These are phyloP conservation scores for Diceros bicornis DNA, from an alignment of 2,797 vertebrate genomes.

Conservation along the genomic window DNA sequence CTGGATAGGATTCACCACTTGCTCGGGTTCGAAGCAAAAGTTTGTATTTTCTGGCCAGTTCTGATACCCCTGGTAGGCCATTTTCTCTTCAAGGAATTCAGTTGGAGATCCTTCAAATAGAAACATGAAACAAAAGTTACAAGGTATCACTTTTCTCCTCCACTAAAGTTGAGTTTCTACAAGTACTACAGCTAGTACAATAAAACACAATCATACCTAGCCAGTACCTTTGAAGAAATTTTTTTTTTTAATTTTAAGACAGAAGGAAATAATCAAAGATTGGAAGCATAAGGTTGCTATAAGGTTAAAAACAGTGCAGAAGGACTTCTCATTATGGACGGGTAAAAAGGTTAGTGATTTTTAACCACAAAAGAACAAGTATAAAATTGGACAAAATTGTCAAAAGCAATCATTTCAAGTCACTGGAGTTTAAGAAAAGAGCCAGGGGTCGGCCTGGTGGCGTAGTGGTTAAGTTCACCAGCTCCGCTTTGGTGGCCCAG, in stretches of 20 bases:
- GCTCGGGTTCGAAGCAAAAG: constrained; percentile 83
- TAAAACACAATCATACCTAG: not conserved
- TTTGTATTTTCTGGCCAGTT: constrained; percentile 85
- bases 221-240: not conserved
- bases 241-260: not conserved
- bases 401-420: not conserved
- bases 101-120: constrained; percentile 83
- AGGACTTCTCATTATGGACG: not conserved
- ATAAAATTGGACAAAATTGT: not conserved
- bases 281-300: not conserved
- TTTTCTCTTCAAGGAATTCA: constrained; percentile 85
- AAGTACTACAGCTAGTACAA: not conserved
- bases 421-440: not conserved
- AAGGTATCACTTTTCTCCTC: not conserved
- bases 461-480: too few relatives aligned
- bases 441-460: too few relatives aligned
- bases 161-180: not conserved
- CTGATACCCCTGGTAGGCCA: constrained; percentile 87
- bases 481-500: too few relatives aligned
- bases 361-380: not conserved
- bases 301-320: not conserved
- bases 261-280: not conserved
- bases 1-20: constrained; percentile 79
- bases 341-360: not conserved
- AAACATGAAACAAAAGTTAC: constrained; percentile 51